Evolutionary conservation across 2,888 invertebrate species (phyloP).

Genomic region (Brachylomia viminalis): DNA sequence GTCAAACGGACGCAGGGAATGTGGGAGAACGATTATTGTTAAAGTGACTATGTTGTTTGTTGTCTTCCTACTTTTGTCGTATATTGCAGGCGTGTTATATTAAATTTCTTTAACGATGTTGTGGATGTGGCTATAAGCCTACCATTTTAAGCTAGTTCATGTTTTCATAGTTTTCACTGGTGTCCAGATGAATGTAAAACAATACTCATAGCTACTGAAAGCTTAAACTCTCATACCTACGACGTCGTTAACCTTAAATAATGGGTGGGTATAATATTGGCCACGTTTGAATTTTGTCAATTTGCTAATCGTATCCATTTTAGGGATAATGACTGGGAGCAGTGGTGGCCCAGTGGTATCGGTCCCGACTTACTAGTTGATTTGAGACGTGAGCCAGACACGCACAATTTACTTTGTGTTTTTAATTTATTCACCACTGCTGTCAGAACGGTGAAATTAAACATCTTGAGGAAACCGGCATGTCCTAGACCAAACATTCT

Average conservation of each 20-base stretch:
- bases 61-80: background rate
- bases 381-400: too few relatives aligned
- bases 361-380: too few relatives aligned
- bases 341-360: too few relatives aligned
- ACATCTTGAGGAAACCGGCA: too few relatives aligned
- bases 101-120: background rate
- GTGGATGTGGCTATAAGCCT: background rate
- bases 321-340: too few relatives aligned
- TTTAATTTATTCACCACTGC: too few relatives aligned
- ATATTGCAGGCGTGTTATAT: background rate
- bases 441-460: too few relatives aligned
- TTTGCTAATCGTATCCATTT: background rate
- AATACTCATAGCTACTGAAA: background rate
- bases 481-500: too few relatives aligned
- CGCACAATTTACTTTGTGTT: too few relatives aligned
- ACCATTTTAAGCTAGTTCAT: background rate
- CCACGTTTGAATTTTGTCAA: background rate
- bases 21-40: background rate
- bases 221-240: too few relatives aligned
- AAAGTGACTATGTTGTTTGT: background rate
- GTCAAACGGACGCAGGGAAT: constrained; percentile 33
- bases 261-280: background rate
- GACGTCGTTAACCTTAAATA: background rate
- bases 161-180: background rate
- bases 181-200: background rate